Percentiles rank a stretch among this genome's conserved stretches.
These are phyloP conservation scores for Drosophila gaucha DNA, from an alignment of 2,888 invertebrate genomes.

Conservation along the genomic window DNA sequence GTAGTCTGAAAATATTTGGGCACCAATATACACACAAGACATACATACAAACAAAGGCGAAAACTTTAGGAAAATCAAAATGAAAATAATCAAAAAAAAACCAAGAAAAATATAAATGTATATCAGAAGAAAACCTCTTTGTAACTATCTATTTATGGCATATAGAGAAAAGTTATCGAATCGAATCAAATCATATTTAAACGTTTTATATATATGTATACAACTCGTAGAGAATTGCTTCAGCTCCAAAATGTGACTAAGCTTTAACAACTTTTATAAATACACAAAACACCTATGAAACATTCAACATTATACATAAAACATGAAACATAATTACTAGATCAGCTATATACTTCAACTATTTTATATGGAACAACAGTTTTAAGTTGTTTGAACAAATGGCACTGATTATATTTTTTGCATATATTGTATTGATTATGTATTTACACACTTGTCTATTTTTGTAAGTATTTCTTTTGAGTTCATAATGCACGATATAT, in stretches of 20 bases:
- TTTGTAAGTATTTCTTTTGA: constrained; percentile 56
- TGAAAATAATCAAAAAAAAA: constrained; percentile 20
- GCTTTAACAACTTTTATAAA: constrained; percentile 25
- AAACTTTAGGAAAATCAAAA: constrained; percentile 10
- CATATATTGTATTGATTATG: constrained; percentile 39
- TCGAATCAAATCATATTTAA: constrained; percentile 55
- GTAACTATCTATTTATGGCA: constrained; percentile 64
- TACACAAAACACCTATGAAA: constrained; percentile 24
- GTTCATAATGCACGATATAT: constrained; percentile 55
- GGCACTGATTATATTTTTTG: constrained; percentile 72
- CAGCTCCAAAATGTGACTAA: constrained; percentile 54
- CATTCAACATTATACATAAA: constrained; percentile 9
- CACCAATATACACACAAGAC: constrained; percentile 72
- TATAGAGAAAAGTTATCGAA: constrained; percentile 35
- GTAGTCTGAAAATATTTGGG: constrained; percentile 75
- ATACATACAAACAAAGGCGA: constrained; percentile 23
- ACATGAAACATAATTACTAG: constrained; percentile 5
- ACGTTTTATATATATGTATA: constrained; percentile 69
- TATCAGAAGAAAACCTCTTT: constrained; percentile 40
- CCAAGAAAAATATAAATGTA: constrained; percentile 34
- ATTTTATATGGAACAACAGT: constrained; percentile 53
- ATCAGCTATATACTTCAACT: constrained; percentile 8
- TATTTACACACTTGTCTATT: constrained; percentile 46
- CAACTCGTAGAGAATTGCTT: constrained; percentile 62
- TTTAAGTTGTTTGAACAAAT: constrained; percentile 69